Base-by-base conservation (phyloP, 2,797 vertebrate genomes). In the Myotis myotis region DNA sequence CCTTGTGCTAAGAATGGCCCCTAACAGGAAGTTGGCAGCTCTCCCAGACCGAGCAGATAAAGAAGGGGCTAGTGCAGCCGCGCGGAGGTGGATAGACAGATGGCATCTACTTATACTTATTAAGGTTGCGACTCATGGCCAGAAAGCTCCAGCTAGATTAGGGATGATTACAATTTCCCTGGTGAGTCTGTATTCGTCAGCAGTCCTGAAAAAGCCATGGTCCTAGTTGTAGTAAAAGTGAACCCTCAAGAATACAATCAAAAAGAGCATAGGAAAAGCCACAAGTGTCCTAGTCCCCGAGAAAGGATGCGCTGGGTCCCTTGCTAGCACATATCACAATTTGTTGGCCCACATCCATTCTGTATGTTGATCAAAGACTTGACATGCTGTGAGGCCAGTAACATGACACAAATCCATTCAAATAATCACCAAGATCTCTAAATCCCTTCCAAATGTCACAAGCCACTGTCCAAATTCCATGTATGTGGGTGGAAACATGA, bases 81-180 rank as follows among this genome's bases (percentile, higher is more conserved):
- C 70, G 92, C 0, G 30, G 89, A 95, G 94, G 92, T 80, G 94
- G 87, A 94, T 89, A 87, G 94, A 96, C 97, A 97, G 97, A 97
- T 97, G 97, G 94, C 71, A 78, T 93, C 89, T 94, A 93, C 96
- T 97, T 95, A 96, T 53, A 95, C 78, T 96, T 97, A 97, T 96
- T 96, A 96, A 96, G 95, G 96, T 96, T 96, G 91, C 49, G 20
- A 97, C 66, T 94, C 87, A 68, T 33, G 68, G 64, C 23, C 95
- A 82, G 81, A 95, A 96, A 95, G 94, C 85, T 85, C 89, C 82
- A 85, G 92, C 53, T 75, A 97, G 93, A 89, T 96, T 96, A 96
- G 89, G 25, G 81, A 88, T 95, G 93, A 95, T 97, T 94, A 94
- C 66, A 95, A 71, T 96, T 91, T 92, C 78, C 82, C 95, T 86